Base-by-base conservation (phyloP, 2,797 vertebrate genomes). In the Lycodopsis pacificus region DNA sequence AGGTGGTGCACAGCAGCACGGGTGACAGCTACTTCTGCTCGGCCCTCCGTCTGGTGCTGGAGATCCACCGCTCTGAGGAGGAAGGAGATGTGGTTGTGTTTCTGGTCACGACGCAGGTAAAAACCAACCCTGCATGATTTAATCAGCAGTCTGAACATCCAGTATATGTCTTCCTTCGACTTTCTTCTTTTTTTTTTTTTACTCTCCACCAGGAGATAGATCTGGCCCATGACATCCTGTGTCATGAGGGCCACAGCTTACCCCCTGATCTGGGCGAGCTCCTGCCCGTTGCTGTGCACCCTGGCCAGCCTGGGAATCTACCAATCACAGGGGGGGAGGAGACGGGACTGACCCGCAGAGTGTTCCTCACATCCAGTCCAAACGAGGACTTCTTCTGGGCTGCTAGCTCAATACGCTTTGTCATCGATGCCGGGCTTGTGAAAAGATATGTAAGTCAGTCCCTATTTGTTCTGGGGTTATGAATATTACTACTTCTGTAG, bases 361-460 rank as follows among this genome's bases (percentile, higher is more conserved):
- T 97, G 4, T 95, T 97, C 14, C 88, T 98, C 71, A 97, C 97
- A 34, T 95, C 94, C n/a, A 95, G 95, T 87, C 93, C 92, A 0
- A 97, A 96, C 3, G 97, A 96, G 42, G 85, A 97, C 70, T 84
- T 97, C 83, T 85, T 98, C 90, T 96, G 95, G 92, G 88, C 91
- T 11, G 87, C 93, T 53, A 83, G 85, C 90, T 93, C 94, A 0
- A 80, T 97, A 66, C 72, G 76, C 30, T 97, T 97, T 81, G 94
- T 97, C 44, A 96, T 98, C 1, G 97, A 97, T 46, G 91, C 93
- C 0, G 97, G 97, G 2, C 82, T 97, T n/a, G 96, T 97, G 79
- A 96, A 90, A 67, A 96, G 94, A 93, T 93, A 94, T 89, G 97
- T 93, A 77, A 59, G 91, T 91, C 34, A 46, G 32, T 67, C 2